These are phyloP conservation scores for Zele albiditarsus DNA, from an alignment of 2,888 invertebrate species.

Conservation along the genomic window DNA sequence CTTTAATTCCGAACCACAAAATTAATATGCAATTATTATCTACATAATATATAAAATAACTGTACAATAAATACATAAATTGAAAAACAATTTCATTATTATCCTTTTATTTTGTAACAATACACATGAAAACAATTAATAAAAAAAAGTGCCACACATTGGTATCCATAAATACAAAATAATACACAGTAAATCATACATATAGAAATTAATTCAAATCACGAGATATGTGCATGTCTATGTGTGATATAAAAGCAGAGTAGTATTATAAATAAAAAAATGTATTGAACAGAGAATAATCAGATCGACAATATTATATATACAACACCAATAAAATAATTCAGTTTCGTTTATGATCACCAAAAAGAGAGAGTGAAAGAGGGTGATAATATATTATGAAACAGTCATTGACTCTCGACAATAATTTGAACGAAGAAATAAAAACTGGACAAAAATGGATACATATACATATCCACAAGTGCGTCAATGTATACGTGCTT, in stretches of 20 bases:
- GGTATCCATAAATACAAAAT: too few species aligned
- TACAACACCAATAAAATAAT: neutral
- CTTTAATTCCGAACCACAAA: too few species aligned
- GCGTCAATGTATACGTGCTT: neutral
- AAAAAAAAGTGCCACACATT: conserved; percentile 11
- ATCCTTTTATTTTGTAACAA: too few species aligned
- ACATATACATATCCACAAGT: neutral
- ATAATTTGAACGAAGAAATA: neutral
- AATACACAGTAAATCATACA: conserved; percentile 30
- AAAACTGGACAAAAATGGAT: neutral
- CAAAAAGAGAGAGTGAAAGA: neutral
- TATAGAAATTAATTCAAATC: conserved; percentile 30
- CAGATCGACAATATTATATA: neutral
- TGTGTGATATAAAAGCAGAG: too few species aligned
- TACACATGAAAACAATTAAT: too few species aligned
- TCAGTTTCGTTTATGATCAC: neutral
- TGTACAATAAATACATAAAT: too few species aligned
- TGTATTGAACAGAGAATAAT: neutral
- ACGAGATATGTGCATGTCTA: too few species aligned
- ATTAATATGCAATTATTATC: too few species aligned
- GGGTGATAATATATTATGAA: conserved; percentile 1
- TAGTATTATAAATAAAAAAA: neutral
- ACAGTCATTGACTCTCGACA: neutral
- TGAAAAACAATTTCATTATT: too few species aligned
- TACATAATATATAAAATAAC: too few species aligned